Conservation (phyloP, 2,113 vertebrate genomes). For the Heterotis niloticus region DNA sequence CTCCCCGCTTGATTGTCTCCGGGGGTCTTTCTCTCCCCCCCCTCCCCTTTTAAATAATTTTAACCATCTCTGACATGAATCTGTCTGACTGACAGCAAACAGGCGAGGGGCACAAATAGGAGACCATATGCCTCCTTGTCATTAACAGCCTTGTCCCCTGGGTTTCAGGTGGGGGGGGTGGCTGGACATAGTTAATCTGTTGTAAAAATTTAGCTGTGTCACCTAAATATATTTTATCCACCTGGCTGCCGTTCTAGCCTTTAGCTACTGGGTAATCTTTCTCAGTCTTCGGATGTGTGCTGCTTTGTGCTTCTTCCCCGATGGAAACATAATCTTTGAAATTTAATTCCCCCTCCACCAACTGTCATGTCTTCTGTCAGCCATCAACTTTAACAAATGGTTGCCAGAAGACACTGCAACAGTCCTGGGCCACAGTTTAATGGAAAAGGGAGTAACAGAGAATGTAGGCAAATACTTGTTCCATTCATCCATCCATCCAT, state of each 20-base stretch:
- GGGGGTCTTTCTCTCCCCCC: slow-evolving; percentile 15
- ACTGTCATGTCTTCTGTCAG: neutral
- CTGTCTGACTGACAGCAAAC: slow-evolving; percentile 18
- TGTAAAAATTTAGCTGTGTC: neutral
- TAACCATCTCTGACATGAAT: slow-evolving; percentile 19
- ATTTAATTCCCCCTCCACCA: slow-evolving; percentile 18
- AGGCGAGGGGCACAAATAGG: slow-evolving; percentile 6
- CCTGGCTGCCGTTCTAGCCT: neutral
- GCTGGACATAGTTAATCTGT: neutral
- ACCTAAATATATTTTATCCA: slow-evolving; percentile 2
- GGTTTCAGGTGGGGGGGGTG: slow-evolving; percentile 4
- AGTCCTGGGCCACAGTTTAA: neutral
- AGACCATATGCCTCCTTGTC: slow-evolving; percentile 19
- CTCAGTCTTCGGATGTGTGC: neutral
- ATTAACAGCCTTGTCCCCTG: slow-evolving; percentile 14
- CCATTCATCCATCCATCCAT: too few species aligned
- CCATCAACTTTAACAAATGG: slow-evolving; percentile 3
- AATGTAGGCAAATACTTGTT: neutral
- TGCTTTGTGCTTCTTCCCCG: neutral
- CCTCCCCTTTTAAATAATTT: slow-evolving; percentile 4
- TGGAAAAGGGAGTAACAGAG: neutral
- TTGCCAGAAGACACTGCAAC: slow-evolving; percentile 5
- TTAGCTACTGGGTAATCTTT: neutral
- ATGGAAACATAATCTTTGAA: slow-evolving; percentile 4
- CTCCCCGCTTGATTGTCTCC: slow-evolving; percentile 33